Base-by-base conservation (phyloP, 2,113 vertebrate species). In the Mugil cephalus region DNA sequence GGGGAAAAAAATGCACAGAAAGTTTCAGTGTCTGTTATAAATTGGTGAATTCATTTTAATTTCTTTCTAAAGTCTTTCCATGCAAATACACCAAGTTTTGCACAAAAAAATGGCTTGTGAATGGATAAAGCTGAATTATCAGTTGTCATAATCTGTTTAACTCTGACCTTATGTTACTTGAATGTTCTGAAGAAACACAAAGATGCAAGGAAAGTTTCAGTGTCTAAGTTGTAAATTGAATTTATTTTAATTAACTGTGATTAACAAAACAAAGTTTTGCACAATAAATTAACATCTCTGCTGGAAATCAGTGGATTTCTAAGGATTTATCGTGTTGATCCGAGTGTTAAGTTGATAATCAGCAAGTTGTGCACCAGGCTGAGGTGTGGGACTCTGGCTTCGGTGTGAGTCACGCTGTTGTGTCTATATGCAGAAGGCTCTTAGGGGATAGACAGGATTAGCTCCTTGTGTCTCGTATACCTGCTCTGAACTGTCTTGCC, bases 381-480 rank as follows among this genome's bases (percentile, higher is more conserved):
- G 6, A 10, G n/a, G 18, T 53, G 48, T 12, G 10, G 18, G 42
- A 14, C 55, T 45, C 58, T 11, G 56, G 18, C 24, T 60, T 76
- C 53, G 17, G 10, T 18, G n/a, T 13, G 21, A 43, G 30, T 84
- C 51, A 30, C 4, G 8, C 45, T 45, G 62, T 61, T 54, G 65
- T 69, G 39, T 74, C 76, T 72, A 54, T 77, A 64, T 65, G 69
- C 59, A 59, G 71, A 50, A 18, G 45, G 45, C 21, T 73, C 63
- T 74, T 51, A 62, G 51, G 36, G 48, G 73, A 83, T 68, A 36
- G 42, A 72, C 62, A 48, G 51, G 77, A 81, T 86, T 55, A 70
- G 66, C 77, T 30, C 9, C 1, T 30, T 59, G 51, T 67, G 54
- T 85, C 61, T 74, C 11, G 48, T 15, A 53, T 45, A 17, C 54